Conservation (phyloP, 2,797 vertebrate genomes). For the Catamblyrhynchus diadema region DNA sequence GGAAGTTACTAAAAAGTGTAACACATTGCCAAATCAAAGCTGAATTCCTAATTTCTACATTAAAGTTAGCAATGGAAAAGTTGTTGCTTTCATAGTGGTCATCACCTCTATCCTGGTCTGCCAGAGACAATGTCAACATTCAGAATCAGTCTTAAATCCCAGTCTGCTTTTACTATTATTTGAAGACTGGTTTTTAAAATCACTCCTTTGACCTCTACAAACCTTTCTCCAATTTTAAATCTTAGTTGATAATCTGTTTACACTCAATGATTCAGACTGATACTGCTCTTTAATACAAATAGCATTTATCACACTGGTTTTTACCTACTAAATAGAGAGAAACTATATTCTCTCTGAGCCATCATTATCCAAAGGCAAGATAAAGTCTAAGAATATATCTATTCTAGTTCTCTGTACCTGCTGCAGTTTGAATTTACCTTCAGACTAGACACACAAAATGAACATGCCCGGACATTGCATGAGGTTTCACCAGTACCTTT, state of each 20-base stretch:
- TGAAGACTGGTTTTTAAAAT: neutral
- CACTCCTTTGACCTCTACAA: neutral
- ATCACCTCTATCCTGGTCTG: neutral
- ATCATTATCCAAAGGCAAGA: neutral
- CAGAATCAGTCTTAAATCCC: neutral
- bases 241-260: neutral
- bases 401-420: neutral
- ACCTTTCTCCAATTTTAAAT: neutral
- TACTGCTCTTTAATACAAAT: neutral
- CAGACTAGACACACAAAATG: neutral
- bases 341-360: neutral
- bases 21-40: neutral
- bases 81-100: neutral
- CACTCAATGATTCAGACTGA: neutral
- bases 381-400: neutral
- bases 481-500: neutral
- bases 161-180: neutral
- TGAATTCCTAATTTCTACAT: neutral
- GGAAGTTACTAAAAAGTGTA: neutral
- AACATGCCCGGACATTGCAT: neutral
- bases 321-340: neutral
- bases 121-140: neutral
- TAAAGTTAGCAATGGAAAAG: neutral
- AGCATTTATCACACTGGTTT: neutral
- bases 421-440: neutral